phyloP scores from a whole-genome alignment of 2,113 vertebrate genomes.

The Poeciliopsis occidentalis region DNA sequence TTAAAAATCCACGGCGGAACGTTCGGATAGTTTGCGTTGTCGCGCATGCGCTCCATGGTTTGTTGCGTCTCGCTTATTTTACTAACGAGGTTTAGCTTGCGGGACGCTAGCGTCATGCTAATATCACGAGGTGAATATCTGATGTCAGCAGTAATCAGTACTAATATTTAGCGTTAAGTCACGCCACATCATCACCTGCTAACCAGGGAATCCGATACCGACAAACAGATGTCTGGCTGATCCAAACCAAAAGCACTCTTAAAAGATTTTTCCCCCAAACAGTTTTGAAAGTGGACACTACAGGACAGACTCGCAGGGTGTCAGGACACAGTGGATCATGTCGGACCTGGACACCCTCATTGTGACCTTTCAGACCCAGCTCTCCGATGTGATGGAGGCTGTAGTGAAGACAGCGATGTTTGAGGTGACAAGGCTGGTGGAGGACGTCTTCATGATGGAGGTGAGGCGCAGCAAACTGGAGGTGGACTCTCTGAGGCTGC shows the following conservation, averaged over 20 bases:
- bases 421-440: constrained; percentile 77
- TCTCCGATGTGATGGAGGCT: constrained; percentile 80
- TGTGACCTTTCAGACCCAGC: constrained; percentile 78
- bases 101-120: constrained; percentile 25
- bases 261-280: neutral
- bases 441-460: constrained; percentile 77
- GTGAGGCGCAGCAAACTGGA: constrained; percentile 73
- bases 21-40: neutral
- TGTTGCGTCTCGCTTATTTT: neutral
- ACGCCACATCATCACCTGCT: neutral
- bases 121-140: neutral
- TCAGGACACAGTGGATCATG: constrained; percentile 47
- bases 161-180: neutral
- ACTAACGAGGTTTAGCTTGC: neutral
- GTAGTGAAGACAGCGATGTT: constrained; percentile 78
- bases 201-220: neutral
- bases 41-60: neutral
- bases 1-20: accelerated
- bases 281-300: neutral
- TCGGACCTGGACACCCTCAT: constrained; percentile 72
- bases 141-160: neutral
- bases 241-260: constrained; percentile 1
- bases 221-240: neutral
- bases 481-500: constrained; percentile 67
- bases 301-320: neutral